Percentiles rank a stretch among this genome's conserved stretches.
Conservation (phyloP, 1,140 invertebrate species). For the Drosophila suzukii region DNA sequence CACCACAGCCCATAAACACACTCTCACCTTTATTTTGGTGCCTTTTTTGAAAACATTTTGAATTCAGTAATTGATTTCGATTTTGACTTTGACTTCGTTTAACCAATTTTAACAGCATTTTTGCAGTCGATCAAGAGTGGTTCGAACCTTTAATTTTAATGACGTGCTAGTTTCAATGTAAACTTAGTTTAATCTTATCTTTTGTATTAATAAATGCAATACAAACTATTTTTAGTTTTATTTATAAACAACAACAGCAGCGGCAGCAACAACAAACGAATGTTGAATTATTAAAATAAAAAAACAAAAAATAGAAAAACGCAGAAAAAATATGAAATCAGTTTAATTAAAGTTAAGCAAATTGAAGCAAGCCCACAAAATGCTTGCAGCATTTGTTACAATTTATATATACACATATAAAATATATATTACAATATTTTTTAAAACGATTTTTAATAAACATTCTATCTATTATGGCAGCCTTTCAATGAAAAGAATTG, state of each 20-base stretch:
- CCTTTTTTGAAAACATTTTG: slow-evolving; percentile 23
- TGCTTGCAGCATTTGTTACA: slow-evolving; percentile 78
- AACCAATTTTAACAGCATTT: slow-evolving; percentile 64
- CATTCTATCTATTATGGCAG: slow-evolving; percentile 75
- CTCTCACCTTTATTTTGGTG: slow-evolving; percentile 41
- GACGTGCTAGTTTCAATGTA: slow-evolving; percentile 75
- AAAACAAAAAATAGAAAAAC: slow-evolving; percentile 36
- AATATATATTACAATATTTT: slow-evolving; percentile 69
- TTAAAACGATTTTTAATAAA: slow-evolving; percentile 79
- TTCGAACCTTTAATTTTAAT: slow-evolving; percentile 62
- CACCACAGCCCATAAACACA: slow-evolving; percentile 12
- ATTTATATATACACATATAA: slow-evolving; percentile 64
- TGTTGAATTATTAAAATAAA: slow-evolving; percentile 22
- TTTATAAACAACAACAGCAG: slow-evolving; percentile 58
- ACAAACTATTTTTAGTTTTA: slow-evolving; percentile 80
- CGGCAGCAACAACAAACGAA: slow-evolving; percentile 12
- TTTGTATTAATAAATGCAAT: slow-evolving; percentile 81
- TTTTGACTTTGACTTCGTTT: slow-evolving; percentile 51
- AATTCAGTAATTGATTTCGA: slow-evolving; percentile 45
- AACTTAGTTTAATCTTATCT: slow-evolving; percentile 71
- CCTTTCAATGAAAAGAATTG: slow-evolving; percentile 62
- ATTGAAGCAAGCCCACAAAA: slow-evolving; percentile 57
- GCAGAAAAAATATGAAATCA: slow-evolving; percentile 34
- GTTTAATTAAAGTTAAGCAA: slow-evolving; percentile 72
- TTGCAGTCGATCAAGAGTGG: slow-evolving; percentile 67